These are phyloP conservation scores for Aporrectodea caliginosa DNA, from an alignment of 1,140 invertebrate genomes.

Conservation along the genomic window DNA sequence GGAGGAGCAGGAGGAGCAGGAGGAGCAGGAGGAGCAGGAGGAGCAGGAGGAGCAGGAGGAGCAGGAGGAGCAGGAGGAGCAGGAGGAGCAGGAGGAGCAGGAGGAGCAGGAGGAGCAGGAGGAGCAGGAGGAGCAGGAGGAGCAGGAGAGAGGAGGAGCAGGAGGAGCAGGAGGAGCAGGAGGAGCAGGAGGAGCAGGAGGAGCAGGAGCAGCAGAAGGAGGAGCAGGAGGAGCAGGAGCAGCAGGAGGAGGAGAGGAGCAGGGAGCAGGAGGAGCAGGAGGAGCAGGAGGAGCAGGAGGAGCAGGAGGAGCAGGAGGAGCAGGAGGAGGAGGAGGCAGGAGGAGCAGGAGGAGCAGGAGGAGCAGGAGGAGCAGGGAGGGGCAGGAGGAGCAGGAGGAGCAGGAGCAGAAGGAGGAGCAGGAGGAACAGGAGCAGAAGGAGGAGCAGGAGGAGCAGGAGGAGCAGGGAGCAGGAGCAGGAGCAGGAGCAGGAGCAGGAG, in stretches of 20 bases:
- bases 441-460: no score
- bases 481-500: background rate
- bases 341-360: no score
- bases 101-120: constrained; percentile 3
- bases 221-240: background rate
- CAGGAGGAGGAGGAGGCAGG: no score
- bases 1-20: background rate
- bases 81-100: background rate
- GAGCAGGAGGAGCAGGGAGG: no score
- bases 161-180: background rate
- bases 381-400: no score
- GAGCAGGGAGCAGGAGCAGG: no score
- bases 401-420: no score
- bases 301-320: background rate
- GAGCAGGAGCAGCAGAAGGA: background rate
- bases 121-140: constrained; percentile 4
- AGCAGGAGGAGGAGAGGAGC: no score
- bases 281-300: background rate
- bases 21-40: background rate
- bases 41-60: background rate
- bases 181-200: constrained; percentile 5
- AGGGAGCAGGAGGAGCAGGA: no score
- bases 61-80: background rate
- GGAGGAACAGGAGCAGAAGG: no score
- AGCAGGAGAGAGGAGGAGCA: no score